These are phyloP conservation scores for Erinaceus europaeus DNA, from an alignment of 2,113 vertebrate genomes.

Conservation along the genomic window DNA sequence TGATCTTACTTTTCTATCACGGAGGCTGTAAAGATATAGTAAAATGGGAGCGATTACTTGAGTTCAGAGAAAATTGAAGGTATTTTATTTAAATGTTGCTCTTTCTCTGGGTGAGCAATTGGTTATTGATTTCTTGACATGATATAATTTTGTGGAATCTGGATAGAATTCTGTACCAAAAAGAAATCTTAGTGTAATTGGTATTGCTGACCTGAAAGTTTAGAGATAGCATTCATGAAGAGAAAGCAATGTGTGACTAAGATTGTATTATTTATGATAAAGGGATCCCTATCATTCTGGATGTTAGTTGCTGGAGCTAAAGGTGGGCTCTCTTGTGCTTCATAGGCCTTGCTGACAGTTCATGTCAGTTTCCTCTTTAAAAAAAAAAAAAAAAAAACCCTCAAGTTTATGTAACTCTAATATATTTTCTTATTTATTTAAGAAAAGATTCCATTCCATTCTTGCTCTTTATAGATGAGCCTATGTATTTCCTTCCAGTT, in stretches of 20 bases:
- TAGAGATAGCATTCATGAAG: constrained; percentile 42
- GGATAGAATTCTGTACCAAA: constrained; percentile 38
- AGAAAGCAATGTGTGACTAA: constrained; percentile 46
- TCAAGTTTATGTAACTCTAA: neutral
- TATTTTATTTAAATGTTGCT: constrained; percentile 60
- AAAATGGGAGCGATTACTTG: constrained; percentile 38
- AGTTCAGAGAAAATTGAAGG: constrained; percentile 56
- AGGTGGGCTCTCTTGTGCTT: neutral
- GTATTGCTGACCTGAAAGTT: constrained; percentile 46
- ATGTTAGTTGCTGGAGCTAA: constrained; percentile 33
- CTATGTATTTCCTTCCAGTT: neutral
- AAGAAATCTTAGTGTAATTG: constrained; percentile 61
- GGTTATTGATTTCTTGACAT: constrained; percentile 31
- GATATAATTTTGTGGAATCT: constrained; percentile 54
- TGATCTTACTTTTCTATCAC: neutral
- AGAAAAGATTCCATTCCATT: constrained; percentile 17
- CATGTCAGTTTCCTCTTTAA: constrained; percentile 15
- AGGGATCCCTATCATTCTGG: neutral
- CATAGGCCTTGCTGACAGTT: constrained; percentile 27
- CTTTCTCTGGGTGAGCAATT: neutral
- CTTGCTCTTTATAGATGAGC: neutral
- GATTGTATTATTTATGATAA: constrained; percentile 63
- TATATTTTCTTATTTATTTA: neutral
- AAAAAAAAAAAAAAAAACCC: too few species aligned
- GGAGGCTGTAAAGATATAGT: constrained; percentile 53